Percentiles rank a stretch among this genome's conserved stretches.
phyloP scores from a whole-genome alignment of 2,797 vertebrate genomes.

The Phalanger gymnotis region DNA sequence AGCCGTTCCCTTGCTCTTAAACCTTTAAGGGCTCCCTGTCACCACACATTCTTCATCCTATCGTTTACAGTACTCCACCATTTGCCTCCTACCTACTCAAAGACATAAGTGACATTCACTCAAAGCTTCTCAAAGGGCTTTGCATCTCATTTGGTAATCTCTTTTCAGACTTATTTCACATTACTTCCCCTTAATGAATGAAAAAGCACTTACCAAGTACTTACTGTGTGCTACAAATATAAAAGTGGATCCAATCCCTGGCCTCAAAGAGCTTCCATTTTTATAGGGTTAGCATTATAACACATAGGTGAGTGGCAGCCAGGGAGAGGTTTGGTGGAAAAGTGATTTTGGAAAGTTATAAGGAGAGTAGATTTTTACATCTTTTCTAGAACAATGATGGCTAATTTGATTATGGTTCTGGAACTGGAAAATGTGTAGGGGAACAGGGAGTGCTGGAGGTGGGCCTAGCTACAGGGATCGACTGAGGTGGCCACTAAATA shows the following conservation, averaged over 20 bases:
- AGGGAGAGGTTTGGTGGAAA: not conserved
- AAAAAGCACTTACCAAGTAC: not conserved
- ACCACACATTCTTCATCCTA: not conserved
- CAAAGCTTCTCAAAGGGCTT: not conserved
- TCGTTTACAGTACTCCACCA: not conserved
- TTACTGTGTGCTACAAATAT: not conserved
- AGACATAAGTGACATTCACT: not conserved
- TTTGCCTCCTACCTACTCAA: not conserved
- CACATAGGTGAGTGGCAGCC: too few species aligned
- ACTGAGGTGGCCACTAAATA: not conserved
- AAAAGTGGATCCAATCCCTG: not conserved
- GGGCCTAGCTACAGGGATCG: not conserved
- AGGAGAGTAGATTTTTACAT: not conserved
- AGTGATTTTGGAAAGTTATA: not conserved
- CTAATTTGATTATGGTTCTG: not conserved
- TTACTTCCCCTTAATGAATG: not conserved
- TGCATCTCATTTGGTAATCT: not conserved
- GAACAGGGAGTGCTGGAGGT: not conserved
- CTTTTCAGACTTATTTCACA: not conserved
- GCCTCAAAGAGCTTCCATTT: not conserved
- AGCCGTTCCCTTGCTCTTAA: not conserved
- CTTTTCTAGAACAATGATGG: not conserved
- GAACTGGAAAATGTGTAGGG: not conserved
- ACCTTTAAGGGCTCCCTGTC: not conserved
- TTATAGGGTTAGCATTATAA: not conserved